Conservation (phyloP, 2,888 invertebrate species). For the Xylota segnis region DNA sequence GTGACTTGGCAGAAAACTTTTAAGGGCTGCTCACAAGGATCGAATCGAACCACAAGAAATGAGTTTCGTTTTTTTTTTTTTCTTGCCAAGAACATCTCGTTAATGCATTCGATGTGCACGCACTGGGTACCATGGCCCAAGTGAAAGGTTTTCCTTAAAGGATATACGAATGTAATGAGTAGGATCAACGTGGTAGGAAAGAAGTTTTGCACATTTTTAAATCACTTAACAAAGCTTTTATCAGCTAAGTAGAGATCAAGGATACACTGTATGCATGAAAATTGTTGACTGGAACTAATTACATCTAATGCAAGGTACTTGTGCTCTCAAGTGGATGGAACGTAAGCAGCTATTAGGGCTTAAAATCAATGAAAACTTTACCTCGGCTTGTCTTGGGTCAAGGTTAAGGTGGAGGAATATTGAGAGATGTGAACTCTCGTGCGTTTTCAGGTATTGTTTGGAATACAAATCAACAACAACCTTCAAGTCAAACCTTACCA, state of each 20-base stretch:
- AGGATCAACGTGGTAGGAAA: neutral
- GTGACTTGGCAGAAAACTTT: slow-evolving; percentile 15
- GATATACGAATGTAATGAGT: slow-evolving; percentile 17
- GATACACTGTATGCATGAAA: slow-evolving; percentile 1
- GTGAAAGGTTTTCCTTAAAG: slow-evolving; percentile 4
- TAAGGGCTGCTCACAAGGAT: neutral
- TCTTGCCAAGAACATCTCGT: too few species aligned
- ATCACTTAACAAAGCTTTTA: slow-evolving; percentile 31
- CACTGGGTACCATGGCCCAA: neutral
- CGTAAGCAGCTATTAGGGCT: neutral
- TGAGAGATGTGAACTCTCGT: too few species aligned
- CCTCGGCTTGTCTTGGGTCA: too few species aligned
- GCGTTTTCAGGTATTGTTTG: too few species aligned
- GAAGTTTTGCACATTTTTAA: slow-evolving; percentile 30
- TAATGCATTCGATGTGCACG: slow-evolving; percentile 38
- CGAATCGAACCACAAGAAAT: neutral
- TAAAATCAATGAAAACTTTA: neutral
- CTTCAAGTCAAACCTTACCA: too few species aligned
- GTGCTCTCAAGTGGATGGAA: neutral
- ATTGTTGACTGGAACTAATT: slow-evolving; percentile 45
- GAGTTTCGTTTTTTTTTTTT: too few species aligned
- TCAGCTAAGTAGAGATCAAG: neutral
- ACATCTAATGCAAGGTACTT: slow-evolving; percentile 27
- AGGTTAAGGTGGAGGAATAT: too few species aligned
- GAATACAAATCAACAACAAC: too few species aligned